Evolutionary conservation across 2,797 vertebrate genomes (phyloP).

Genomic region (Harpagifer antarcticus): DNA sequence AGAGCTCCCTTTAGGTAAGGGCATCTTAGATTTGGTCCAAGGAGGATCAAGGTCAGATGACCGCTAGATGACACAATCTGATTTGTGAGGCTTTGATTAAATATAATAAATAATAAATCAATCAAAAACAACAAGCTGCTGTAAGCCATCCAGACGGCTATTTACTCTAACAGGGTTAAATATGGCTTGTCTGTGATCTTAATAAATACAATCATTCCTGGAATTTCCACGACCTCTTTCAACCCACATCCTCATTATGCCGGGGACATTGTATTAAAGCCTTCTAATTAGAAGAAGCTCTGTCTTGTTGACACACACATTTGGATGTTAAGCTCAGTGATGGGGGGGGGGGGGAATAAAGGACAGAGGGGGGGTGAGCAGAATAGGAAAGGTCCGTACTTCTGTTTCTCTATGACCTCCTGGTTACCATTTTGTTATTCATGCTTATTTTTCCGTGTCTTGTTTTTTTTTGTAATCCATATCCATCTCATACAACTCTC

Average conservation of each 20-base stretch:
- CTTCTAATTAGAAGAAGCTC: conserved; percentile 47
- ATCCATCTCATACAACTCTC: not conserved
- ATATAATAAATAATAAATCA: conserved; percentile 6
- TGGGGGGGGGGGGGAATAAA: not conserved
- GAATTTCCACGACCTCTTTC: conserved; percentile 46
- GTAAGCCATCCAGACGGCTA: not conserved
- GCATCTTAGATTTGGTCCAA: conserved; percentile 26
- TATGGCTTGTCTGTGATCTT: conserved; percentile 21
- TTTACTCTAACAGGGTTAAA: conserved; percentile 1
- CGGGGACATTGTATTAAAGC: conserved; percentile 39
- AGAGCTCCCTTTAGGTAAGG: conserved; percentile 38
- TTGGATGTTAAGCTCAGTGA: conserved; percentile 15
- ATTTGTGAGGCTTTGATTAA: not conserved
- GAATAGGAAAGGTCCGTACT: conserved; percentile 13
- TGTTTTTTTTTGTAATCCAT: not conserved
- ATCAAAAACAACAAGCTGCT: not conserved
- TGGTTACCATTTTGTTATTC: not conserved
- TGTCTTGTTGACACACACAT: conserved; percentile 39
- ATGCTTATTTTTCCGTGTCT: not conserved
- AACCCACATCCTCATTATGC: conserved; percentile 56
- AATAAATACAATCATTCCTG: conserved; percentile 47
- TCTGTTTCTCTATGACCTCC: conserved; percentile 8
- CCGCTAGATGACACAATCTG: conserved; percentile 11
- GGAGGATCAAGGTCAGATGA: conserved; percentile 29
- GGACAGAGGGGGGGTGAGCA: not conserved